These are phyloP conservation scores for Axea sp. DNA, from an alignment of 2,888 invertebrate genomes.

Conservation along the genomic window DNA sequence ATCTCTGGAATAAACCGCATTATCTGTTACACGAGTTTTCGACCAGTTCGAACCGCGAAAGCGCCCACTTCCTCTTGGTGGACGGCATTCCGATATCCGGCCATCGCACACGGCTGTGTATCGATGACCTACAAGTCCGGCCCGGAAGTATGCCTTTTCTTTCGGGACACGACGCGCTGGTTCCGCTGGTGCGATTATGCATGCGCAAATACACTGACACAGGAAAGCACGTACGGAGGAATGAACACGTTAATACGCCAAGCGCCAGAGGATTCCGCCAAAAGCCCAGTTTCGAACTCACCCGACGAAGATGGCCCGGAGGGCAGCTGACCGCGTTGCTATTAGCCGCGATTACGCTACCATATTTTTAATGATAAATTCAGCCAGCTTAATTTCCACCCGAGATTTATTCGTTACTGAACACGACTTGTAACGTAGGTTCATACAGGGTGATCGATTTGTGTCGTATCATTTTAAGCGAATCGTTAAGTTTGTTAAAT, in stretches of 20 bases:
- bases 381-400: constrained; percentile 54
- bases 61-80: constrained; percentile 20
- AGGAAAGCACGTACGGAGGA: constrained; percentile 37
- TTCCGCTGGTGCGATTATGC: constrained; percentile 32
- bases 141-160: constrained; percentile 17
- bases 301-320: constrained; percentile 51
- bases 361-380: constrained; percentile 63
- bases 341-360: constrained; percentile 57
- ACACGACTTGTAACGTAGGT: too few relatives aligned
- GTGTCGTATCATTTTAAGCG: too few relatives aligned
- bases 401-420: constrained; percentile 45
- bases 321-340: constrained; percentile 17
- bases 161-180: constrained; percentile 8
- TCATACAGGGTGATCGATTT: too few relatives aligned
- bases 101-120: background rate
- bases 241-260: constrained; percentile 36
- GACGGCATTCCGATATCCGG: constrained; percentile 38
- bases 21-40: constrained; percentile 38
- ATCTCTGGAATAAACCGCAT: constrained; percentile 18
- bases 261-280: constrained; percentile 19
- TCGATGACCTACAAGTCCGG: constrained; percentile 32
- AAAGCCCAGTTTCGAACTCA: constrained; percentile 28
- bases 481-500: too few relatives aligned
- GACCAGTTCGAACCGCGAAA: constrained; percentile 19
- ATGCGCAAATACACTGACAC: constrained; percentile 28